A percentile compares a stretch with the other conserved stretches of the same genome.
phyloP scores from a whole-genome alignment of 2,113 vertebrate species.

The Alexandromys fortis region DNA sequence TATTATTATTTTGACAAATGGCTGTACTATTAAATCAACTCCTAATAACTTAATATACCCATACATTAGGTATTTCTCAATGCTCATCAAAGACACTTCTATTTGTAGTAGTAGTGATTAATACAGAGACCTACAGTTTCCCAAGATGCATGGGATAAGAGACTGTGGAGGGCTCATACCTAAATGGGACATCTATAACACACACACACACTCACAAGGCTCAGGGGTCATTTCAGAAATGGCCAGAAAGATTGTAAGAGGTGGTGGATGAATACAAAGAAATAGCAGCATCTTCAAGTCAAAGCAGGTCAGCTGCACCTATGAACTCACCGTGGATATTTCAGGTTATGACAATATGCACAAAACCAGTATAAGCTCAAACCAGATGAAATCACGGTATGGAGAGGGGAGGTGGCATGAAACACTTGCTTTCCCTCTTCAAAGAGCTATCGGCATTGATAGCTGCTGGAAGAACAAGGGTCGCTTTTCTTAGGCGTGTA shows the following conservation, averaged over 20 bases:
- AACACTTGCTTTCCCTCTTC: neutral
- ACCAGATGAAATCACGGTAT: no score
- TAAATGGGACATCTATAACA: neutral
- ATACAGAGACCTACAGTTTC: neutral
- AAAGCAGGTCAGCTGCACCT: neutral
- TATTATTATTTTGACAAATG: neutral
- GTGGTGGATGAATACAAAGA: neutral
- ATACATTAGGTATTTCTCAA: neutral
- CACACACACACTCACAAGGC: no score
- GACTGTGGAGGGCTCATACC: neutral
- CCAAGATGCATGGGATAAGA: neutral
- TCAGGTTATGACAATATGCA: neutral
- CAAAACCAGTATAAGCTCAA: neutral
- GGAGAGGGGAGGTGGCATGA: neutral
- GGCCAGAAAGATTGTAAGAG: neutral
- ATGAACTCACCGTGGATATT: neutral
- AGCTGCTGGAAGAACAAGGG: neutral
- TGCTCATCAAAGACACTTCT: neutral
- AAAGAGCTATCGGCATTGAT: neutral
- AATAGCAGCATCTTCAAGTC: neutral
- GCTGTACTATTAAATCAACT: neutral
- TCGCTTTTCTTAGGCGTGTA: neutral
- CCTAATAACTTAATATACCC: neutral
- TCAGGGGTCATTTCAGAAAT: neutral
- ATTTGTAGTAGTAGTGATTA: neutral